These are phyloP conservation scores for Osmerus mordax DNA, from an alignment of 2,113 vertebrate species.

Conservation along the genomic window DNA sequence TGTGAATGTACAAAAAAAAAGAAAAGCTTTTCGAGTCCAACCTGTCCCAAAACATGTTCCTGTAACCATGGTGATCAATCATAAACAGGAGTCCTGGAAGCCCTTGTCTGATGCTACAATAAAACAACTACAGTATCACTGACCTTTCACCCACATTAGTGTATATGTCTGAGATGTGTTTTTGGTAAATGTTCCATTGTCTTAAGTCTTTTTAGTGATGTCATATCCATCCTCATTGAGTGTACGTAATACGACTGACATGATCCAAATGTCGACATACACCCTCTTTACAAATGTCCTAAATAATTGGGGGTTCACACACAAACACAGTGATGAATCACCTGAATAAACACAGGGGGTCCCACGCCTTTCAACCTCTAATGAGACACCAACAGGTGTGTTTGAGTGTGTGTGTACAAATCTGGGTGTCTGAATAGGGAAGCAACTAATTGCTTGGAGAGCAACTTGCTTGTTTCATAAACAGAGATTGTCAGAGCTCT, in stretches of 20 bases:
- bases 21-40: constrained; percentile 10
- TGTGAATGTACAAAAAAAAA: no score
- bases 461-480: constrained; percentile 17
- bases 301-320: not conserved
- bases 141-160: constrained; percentile 39
- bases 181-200: not conserved
- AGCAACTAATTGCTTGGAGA: constrained; percentile 8
- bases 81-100: constrained; percentile 34
- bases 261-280: not conserved
- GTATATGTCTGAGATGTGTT: not conserved
- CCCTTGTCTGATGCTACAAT: constrained; percentile 22
- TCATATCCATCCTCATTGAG: no score
- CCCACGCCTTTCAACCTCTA: not conserved
- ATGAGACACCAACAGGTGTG: not conserved
- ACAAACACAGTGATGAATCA: not conserved
- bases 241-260: not conserved
- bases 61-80: constrained; percentile 49
- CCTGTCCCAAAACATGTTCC: constrained; percentile 30
- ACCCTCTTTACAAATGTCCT: not conserved
- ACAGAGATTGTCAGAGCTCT: constrained; percentile 12
- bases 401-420: constrained; percentile 7
- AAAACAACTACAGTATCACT: constrained; percentile 41
- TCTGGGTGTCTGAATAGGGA: constrained; percentile 6
- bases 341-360: constrained; percentile 1
- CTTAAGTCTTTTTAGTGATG: no score